Evolutionary conservation across 37 sponge, comb jelly and placozoan species (phyloP).

Genomic region (Aplysina aerophoba): DNA sequence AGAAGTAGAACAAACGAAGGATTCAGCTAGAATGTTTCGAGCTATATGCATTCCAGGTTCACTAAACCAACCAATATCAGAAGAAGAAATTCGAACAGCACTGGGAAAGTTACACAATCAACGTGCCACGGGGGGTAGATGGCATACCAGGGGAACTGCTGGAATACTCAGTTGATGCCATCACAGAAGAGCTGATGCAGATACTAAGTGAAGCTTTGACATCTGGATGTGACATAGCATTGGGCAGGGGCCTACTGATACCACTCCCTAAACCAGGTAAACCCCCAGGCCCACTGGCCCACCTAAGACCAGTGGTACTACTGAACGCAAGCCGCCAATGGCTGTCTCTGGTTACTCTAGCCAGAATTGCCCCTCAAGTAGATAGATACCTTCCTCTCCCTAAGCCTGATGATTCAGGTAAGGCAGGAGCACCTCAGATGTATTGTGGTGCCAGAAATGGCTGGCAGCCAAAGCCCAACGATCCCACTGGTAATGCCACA

Average conservation of each 20-base stretch:
- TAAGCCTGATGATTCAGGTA: slow-evolving; percentile 19
- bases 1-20: slow-evolving; percentile 20
- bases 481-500: slow-evolving; percentile 19
- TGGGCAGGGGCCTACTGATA: slow-evolving; percentile 3
- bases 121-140: neutral
- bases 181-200: neutral
- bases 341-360: neutral
- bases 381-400: slow-evolving; percentile 22
- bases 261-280: slow-evolving; percentile 18
- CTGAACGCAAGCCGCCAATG: slow-evolving; percentile 13
- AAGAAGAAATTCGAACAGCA: slow-evolving; percentile 3
- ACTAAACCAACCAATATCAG: slow-evolving; percentile 6
- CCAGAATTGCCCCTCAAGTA: slow-evolving; percentile 18
- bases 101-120: too few species aligned
- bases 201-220: slow-evolving; percentile 19
- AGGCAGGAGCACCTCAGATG: slow-evolving; percentile 25
- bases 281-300: neutral
- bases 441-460: slow-evolving; percentile 25
- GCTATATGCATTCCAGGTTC: slow-evolving; percentile 10
- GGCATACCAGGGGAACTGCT: slow-evolving; percentile 8
- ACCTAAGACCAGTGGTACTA: slow-evolving; percentile 25
- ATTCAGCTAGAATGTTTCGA: slow-evolving; percentile 27
- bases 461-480: slow-evolving; percentile 18
- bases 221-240: slow-evolving; percentile 1
- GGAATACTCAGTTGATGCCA: slow-evolving; percentile 15